Evolutionary conservation across 2,888 invertebrate species (phyloP), one percentile per base, ranked within the genome.

Genomic region (Ariolimax columbianus): DNA sequence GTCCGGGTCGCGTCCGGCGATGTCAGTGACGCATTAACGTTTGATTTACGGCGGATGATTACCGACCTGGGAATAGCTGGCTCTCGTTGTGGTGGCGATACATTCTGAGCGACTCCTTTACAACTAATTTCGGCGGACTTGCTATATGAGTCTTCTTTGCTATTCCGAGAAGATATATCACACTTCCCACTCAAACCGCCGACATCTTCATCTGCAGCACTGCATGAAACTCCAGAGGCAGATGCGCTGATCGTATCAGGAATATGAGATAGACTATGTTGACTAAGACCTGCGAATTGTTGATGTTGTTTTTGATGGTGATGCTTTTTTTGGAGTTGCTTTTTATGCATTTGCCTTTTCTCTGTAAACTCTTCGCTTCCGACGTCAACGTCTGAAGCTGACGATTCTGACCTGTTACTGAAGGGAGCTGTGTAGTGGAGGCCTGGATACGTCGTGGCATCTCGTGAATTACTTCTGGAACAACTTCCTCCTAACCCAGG

Each of bases 361-460:
- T 90, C 90, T 33, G 91, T 90, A 78, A 89, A 88, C 40, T 92
- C 92, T 36, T 92, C 92, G 55, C 89, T 90, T 6, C 91, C 91
- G n/a, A 93, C 91, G 84, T 94, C 94, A 33, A 93, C 92, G 72
- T 94, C 94, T 6, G 93, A 93, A n/a, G 92, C 91, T 9, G 93
- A 92, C 40, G 93, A 93, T 83, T 94, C 94, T 6, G 93, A 93
- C 51, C 92, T 90, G 88, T 93, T 93, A 88, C 93, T 93, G 88
- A 90, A 92, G 9, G 92, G 92, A 73, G 91, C 91, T 4, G 90
- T 87, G 80, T 91, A 89, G 77, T 87, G 87, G 0, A 51, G 19
- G 11, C 59, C 43, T 23, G 36, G 36, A 43, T 72, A 84, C 9
- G 79, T 38, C 0, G 55, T 70, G 33, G 90, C 88, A 70, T 92